Evolutionary conservation across 2,888 invertebrate genomes (phyloP).

Genomic region (Euzetes globulus): DNA sequence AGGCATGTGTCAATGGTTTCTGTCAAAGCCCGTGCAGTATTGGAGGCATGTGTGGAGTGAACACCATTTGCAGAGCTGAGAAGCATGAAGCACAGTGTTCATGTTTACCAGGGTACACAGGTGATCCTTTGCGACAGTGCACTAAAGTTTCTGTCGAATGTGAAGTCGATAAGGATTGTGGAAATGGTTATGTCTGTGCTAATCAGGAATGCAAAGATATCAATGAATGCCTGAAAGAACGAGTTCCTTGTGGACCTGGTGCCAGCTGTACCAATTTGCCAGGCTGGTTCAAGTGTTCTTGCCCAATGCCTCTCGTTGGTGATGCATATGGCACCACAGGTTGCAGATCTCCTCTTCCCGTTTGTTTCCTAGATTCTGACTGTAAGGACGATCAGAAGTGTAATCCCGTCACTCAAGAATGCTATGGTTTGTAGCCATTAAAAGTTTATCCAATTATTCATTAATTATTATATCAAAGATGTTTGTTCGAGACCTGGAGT

Average conservation of each 20-base stretch:
- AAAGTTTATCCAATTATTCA: not conserved
- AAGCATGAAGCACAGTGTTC: constrained; percentile 83
- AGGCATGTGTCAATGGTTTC: constrained; percentile 57
- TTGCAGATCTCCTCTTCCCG: constrained; percentile 41
- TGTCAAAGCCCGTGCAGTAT: constrained; percentile 68
- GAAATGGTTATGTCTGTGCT: constrained; percentile 42
- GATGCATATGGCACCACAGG: constrained; percentile 59
- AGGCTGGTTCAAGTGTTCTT: constrained; percentile 81
- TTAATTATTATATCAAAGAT: constrained; percentile 50
- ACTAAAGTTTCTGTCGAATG: constrained; percentile 39
- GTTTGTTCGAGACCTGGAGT: constrained; percentile 60
- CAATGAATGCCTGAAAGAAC: constrained; percentile 65
- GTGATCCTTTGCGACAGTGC: constrained; percentile 76
- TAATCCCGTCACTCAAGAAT: constrained; percentile 42
- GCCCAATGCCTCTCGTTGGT: constrained; percentile 69
- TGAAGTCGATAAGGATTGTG: constrained; percentile 42
- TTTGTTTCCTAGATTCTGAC: constrained; percentile 41
- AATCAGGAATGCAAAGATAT: constrained; percentile 56
- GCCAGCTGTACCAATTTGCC: constrained; percentile 70
- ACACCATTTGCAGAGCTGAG: constrained; percentile 82
- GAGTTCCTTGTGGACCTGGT: constrained; percentile 65
- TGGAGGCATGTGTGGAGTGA: constrained; percentile 63
- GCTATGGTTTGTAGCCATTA: constrained; percentile 38
- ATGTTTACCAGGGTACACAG: constrained; percentile 79
- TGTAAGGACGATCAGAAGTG: constrained; percentile 41